A percentile compares a stretch with the other conserved stretches of the same genome.
phyloP scores from a whole-genome alignment of 2,797 vertebrate genomes.

The Diplodus sargus region DNA sequence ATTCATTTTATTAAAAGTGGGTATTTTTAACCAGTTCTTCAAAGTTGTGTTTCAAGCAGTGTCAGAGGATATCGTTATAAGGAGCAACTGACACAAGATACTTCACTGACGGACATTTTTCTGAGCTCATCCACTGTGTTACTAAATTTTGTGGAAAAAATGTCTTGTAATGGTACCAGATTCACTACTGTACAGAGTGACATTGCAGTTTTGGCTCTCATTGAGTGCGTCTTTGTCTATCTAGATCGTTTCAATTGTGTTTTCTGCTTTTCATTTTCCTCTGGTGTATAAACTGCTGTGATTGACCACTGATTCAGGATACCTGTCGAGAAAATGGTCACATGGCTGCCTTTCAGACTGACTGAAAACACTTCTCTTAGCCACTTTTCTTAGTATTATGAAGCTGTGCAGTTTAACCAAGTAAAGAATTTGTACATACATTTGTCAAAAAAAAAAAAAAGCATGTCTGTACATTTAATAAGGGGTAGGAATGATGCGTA shows the following conservation, averaged over 20 bases:
- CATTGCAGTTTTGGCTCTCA: conserved; percentile 20
- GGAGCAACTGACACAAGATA: conserved; percentile 30
- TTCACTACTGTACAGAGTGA: conserved; percentile 27
- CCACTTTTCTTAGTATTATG: conserved; percentile 13
- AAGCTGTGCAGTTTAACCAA: conserved; percentile 35
- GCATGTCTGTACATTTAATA: conserved; percentile 49
- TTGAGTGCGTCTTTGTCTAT: conserved; percentile 13
- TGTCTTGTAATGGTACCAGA: not conserved
- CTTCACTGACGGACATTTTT: conserved; percentile 35
- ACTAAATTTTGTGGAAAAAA: conserved; percentile 23
- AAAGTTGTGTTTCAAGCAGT: conserved; percentile 10
- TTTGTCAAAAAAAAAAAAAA: conserved; percentile 1
- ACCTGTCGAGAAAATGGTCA: conserved; percentile 13
- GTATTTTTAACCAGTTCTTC: conserved; percentile 28
- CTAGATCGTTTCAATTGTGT: conserved; percentile 4
- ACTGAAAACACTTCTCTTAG: conserved; percentile 57
- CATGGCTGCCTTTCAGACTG: conserved; percentile 40
- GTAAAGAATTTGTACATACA: conserved; percentile 18
- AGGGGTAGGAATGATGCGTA: conserved; percentile 23
- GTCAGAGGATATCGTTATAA: conserved; percentile 12
- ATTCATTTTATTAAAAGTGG: conserved; percentile 38
- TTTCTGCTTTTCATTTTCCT: conserved; percentile 13
- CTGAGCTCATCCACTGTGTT: not conserved
- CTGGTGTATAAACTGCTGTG: conserved; percentile 19
- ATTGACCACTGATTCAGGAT: conserved; percentile 28